Base-by-base conservation (phyloP, 2,797 vertebrate genomes). In the Arrhamphus sclerolepis region DNA sequence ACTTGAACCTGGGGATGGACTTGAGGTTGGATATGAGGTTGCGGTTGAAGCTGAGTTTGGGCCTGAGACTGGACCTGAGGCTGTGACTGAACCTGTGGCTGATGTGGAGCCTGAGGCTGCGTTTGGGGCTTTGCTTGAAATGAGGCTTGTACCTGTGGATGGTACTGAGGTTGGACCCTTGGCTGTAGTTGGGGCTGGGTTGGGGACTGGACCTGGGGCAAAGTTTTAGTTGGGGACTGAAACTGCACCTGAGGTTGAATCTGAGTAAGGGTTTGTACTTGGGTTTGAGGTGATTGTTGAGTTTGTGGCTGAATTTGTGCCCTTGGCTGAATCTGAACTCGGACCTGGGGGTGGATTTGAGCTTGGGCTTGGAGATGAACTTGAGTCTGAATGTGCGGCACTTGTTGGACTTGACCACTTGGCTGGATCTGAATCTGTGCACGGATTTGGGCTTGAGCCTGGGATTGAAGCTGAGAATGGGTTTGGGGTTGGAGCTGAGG, bases 341-440 rank as follows among this genome's bases (percentile, higher is more conserved):
- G 50, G 66, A 85, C 77, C 59, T 89, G 85, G 17, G 81, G 76
- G 17, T 87, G 85, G 48, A 72, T 73, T 22, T 78, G 86, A 55
- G 60, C 75, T 69, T 38, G 34, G 11, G 9, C 31, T 34, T 83
- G 81, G 21, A 78, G 50, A 24, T 80, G 82, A 1, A 62, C 19
- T 49, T 81, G 86, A 34, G 64, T 42, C 64, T 84, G 89, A 47
- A 85, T 52, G 42, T 82, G 82, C 7, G 78, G 75, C 41, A 86
- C 61, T 18, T 93, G 94, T 21, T 89, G 89, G 56, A 81, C 68
- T 56, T 86, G 85, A 11, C 75, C 53, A 3, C 63, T 79, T 14
- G 80, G 53, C 50, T 89, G 89, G 59, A 86, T 83, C 56, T 89
- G 88, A 56, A 89, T 78, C 77, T 81, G 82, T 2, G 86, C 62